Base-by-base conservation (phyloP, 2,113 vertebrate genomes). In the Pedetes capensis region DNA sequence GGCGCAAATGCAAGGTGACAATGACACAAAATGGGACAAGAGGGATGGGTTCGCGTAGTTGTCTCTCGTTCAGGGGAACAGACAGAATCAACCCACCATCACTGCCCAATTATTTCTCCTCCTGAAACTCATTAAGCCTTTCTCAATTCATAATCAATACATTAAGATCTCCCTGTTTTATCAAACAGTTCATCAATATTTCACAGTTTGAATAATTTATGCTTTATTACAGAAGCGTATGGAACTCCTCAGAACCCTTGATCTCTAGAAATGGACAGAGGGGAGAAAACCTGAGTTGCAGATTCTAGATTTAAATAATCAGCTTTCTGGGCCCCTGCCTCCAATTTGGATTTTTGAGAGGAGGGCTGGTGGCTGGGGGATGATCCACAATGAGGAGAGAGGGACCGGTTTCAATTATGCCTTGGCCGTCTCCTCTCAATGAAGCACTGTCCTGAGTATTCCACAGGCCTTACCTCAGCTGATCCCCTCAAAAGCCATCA, bases 171-270 rank as follows among this genome's bases (percentile, higher is more conserved):
- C 96, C 97, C 97, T 97, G 97, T 95, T 98, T 98, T 97, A 98
- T 97, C 97, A 98, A 98, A 98, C 87, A 98, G 89, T 95, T 97
- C 97, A 98, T 98, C 96, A 98, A 98, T 98, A 98, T 98, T 98
- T 98, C 97, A 98, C 97, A 96, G 95, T 92, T 98, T 98, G 97
- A 98, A 98, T 98, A 98, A 98, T 98, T 98, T 95, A 98, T 97
- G 74, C 80, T 97, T 98, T 98, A 98, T 98, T 98, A 97, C 91
- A 97, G 93, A 98, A 97, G 92, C 97, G 98, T 97, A 97, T 97
- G 97, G 97, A 98, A 95, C 86, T 72, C 95, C 97, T 93, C 44
- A 0, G 97, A 83, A 96, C 42, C 87, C 59, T 96, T 93, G 92
- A 97, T 96, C 97, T 98, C 97, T 91, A 94, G 97, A 98, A 97